Evolutionary conservation across 2,888 invertebrate species (phyloP).

Genomic region (Unio pictorum): DNA sequence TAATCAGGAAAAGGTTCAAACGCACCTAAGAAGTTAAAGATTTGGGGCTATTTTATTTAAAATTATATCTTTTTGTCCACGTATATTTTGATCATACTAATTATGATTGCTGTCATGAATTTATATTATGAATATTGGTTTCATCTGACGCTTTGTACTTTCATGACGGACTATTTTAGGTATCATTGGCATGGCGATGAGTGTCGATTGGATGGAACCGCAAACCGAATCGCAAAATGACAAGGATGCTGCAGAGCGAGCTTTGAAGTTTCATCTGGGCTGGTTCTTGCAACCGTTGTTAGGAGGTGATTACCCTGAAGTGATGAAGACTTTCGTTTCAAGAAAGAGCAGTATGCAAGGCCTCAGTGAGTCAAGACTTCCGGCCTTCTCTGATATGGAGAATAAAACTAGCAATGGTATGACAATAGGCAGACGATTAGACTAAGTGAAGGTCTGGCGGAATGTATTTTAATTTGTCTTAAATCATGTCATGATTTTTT

Average conservation of each 20-base stretch:
- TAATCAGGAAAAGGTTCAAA: too few relatives aligned
- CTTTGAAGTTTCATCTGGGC: constrained; percentile 53
- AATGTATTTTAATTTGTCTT: too few relatives aligned
- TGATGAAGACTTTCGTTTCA: constrained; percentile 47
- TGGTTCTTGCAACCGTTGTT: constrained; percentile 65
- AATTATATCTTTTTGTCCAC: too few relatives aligned
- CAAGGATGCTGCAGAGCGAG: constrained; percentile 37
- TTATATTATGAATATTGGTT: too few relatives aligned
- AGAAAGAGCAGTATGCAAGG: constrained; percentile 45
- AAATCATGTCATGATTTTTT: too few relatives aligned
- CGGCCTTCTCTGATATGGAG: constrained; percentile 35
- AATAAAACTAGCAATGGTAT: constrained; percentile 36
- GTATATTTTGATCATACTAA: too few relatives aligned
- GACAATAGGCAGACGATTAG: not conserved
- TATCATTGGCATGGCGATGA: constrained; percentile 49
- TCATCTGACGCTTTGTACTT: too few relatives aligned
- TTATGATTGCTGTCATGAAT: too few relatives aligned
- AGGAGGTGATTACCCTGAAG: constrained; percentile 73
- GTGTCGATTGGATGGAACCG: constrained; percentile 39
- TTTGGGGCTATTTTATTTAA: too few relatives aligned
- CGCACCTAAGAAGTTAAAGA: too few relatives aligned
- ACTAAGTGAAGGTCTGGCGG: not conserved
- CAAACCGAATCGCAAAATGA: constrained; percentile 29
- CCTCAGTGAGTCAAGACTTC: constrained; percentile 30
- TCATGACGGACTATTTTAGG: constrained; percentile 23